Conservation (phyloP, 2,797 vertebrate genomes). For the Liparis tanakae region DNA sequence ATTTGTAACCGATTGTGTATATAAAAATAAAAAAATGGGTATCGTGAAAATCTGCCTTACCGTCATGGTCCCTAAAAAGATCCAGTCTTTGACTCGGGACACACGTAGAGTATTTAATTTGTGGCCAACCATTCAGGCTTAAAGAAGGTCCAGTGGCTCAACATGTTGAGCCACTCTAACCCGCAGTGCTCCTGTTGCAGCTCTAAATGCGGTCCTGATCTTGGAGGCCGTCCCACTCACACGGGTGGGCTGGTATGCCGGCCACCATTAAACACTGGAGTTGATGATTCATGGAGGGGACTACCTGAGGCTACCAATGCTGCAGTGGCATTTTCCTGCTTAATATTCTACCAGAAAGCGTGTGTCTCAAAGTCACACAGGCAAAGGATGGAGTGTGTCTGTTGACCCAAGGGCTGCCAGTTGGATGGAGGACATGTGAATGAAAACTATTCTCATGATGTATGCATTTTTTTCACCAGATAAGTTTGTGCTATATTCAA, state of each 20-base stretch:
- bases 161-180: background rate
- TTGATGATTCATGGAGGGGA: slow-evolving; percentile 44
- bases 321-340: slow-evolving; percentile 44
- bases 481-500: slow-evolving; percentile 4
- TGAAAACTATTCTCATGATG: background rate
- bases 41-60: background rate
- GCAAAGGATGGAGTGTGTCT: no score
- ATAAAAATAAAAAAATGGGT: background rate
- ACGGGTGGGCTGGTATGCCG: slow-evolving; percentile 23
- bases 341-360: slow-evolving; percentile 33
- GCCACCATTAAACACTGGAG: slow-evolving; percentile 38
- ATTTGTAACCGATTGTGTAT: background rate
- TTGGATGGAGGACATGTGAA: background rate
- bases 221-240: no score
- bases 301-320: slow-evolving; percentile 36
- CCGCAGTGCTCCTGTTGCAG: background rate
- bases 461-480: background rate
- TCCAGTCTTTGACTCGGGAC: slow-evolving; percentile 8
- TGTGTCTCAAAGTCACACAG: slow-evolving; percentile 41
- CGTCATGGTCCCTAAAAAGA: background rate
- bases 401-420: background rate
- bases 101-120: slow-evolving; percentile 19
- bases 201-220: slow-evolving; percentile 33
- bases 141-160: slow-evolving; percentile 28
- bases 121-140: slow-evolving; percentile 8